These are phyloP conservation scores for Allolobophora icterica DNA, from an alignment of 2,888 invertebrate genomes.

Conservation along the genomic window DNA sequence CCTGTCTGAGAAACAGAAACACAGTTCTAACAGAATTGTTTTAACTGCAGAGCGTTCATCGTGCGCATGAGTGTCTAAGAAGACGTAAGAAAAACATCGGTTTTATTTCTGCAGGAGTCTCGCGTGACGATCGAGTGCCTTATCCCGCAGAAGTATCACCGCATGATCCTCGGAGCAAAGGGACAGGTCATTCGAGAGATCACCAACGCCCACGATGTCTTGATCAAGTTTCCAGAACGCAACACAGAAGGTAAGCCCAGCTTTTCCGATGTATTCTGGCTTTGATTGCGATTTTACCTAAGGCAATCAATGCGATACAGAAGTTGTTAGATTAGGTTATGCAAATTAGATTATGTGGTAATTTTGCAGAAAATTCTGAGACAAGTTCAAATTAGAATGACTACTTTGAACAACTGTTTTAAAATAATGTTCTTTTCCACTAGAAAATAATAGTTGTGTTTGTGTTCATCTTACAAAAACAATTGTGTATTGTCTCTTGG, in stretches of 20 bases:
- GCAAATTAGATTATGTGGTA: no score
- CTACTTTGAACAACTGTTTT: neutral
- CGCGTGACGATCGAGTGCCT: constrained; percentile 67
- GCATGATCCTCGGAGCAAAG: constrained; percentile 91
- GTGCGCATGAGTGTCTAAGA: no score
- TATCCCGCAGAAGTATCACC: constrained; percentile 85
- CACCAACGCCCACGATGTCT: constrained; percentile 85
- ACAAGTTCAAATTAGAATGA: neutral
- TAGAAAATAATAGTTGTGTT: neutral
- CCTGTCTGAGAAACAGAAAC: no score
- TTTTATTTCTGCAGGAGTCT: constrained; percentile 57
- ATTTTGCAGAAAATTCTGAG: neutral
- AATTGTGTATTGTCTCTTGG: neutral
- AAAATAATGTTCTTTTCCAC: neutral
- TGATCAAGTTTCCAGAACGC: constrained; percentile 91
- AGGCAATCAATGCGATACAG: no score
- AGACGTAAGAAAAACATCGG: neutral
- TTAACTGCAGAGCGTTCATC: no score
- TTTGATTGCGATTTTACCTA: no score
- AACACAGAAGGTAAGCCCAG: constrained; percentile 45
- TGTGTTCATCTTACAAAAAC: neutral
- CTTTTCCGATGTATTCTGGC: neutral
- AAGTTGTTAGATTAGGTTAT: no score
- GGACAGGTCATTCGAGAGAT: constrained; percentile 86
- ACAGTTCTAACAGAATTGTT: no score